These are phyloP conservation scores for Microcebus lehilahytsara DNA, from an alignment of 2,113 vertebrate species.

Conservation along the genomic window DNA sequence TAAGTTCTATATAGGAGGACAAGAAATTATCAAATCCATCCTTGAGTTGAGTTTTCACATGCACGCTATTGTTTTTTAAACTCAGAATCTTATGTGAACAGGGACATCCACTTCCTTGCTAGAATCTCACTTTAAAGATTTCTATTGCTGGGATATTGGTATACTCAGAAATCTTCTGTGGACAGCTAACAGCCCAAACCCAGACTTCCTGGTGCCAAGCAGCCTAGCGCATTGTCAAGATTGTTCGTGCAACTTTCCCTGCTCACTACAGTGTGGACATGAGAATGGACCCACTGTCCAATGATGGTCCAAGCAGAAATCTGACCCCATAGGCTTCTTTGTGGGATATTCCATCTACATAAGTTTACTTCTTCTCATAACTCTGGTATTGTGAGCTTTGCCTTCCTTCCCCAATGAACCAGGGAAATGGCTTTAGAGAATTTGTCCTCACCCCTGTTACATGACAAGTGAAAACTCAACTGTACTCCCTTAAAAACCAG, in stretches of 20 bases:
- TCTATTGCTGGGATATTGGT: background rate
- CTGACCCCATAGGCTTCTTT: background rate
- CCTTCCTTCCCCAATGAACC: background rate
- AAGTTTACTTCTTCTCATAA: background rate
- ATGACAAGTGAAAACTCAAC: constrained; percentile 6
- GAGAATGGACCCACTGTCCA: background rate
- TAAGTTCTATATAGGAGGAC: background rate
- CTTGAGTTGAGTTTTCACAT: background rate
- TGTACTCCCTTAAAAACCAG: background rate
- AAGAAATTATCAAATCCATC: background rate
- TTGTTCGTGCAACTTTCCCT: background rate
- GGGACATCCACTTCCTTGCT: background rate
- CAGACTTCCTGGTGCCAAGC: background rate
- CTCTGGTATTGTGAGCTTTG: background rate
- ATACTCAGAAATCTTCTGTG: background rate
- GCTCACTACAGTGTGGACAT: background rate
- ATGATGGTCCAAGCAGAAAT: background rate
- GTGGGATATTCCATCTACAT: background rate
- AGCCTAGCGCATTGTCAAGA: background rate
- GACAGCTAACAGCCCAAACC: background rate
- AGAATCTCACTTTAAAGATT: background rate
- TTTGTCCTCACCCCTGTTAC: background rate
- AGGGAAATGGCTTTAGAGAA: background rate
- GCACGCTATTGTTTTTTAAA: background rate
- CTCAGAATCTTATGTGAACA: background rate